Percentiles rank a stretch among this genome's conserved stretches.
Conservation (phyloP, 2,888 invertebrate genomes). For the Dynastes grantii region DNA sequence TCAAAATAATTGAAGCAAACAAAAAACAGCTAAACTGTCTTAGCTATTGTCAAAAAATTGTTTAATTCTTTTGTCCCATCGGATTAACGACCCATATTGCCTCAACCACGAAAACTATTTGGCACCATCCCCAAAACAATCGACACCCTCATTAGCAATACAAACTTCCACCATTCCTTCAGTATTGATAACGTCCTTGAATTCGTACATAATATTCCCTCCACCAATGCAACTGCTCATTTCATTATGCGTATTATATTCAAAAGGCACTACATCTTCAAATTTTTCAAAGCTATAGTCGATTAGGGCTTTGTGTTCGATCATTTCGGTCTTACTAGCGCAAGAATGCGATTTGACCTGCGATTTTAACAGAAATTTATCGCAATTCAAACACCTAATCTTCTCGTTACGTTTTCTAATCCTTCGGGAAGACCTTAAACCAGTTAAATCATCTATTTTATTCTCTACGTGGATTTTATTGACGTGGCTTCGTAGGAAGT, state of each 20-base stretch:
- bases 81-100: not conserved
- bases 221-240: not conserved
- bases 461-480: constrained; percentile 54
- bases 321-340: not conserved
- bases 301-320: not conserved
- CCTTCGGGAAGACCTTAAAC: not conserved
- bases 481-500: constrained; percentile 56
- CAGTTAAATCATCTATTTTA: not conserved
- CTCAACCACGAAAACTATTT: not conserved
- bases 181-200: constrained; percentile 39
- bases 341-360: constrained; percentile 33
- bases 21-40: too few relatives aligned
- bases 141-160: not conserved
- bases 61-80: not conserved
- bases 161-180: constrained; percentile 45
- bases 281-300: constrained; percentile 32
- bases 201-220: constrained; percentile 31
- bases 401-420: constrained; percentile 12
- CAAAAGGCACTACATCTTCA: constrained; percentile 11
- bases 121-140: not conserved
- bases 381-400: constrained; percentile 14
- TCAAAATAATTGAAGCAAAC: too few relatives aligned
- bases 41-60: not conserved
- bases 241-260: not conserved
- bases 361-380: constrained; percentile 36